Evolutionary conservation across 2,888 invertebrate genomes (phyloP).

Genomic region (Rhorus exstirpatorius): DNA sequence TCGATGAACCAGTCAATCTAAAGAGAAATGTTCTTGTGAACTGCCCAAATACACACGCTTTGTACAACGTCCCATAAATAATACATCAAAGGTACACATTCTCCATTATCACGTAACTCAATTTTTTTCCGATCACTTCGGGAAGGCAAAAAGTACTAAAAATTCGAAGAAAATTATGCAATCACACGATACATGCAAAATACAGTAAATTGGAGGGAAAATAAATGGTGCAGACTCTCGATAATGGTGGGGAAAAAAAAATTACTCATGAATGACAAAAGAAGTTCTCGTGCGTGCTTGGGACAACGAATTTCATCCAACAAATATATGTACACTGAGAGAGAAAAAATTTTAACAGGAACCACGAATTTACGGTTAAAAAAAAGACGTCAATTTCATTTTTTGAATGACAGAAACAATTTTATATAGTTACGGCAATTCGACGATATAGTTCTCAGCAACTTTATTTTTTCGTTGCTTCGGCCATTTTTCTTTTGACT

Average conservation of each 20-base stretch:
- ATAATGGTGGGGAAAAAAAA: not conserved
- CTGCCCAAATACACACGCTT: no score
- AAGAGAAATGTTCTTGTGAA: no score
- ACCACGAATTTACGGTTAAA: no score
- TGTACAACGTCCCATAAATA: slow-evolving; percentile 26
- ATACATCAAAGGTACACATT: no score
- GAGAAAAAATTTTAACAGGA: no score
- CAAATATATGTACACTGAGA: slow-evolving; percentile 11
- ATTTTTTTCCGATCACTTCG: not conserved
- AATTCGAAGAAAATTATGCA: slow-evolving; percentile 2
- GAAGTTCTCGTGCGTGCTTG: not conserved
- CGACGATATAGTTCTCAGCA: no score
- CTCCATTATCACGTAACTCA: slow-evolving; percentile 37
- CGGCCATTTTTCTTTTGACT: no score
- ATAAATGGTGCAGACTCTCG: slow-evolving; percentile 4
- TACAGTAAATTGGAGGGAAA: not conserved
- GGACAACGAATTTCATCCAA: slow-evolving; percentile 23
- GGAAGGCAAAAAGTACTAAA: not conserved
- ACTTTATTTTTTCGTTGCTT: no score
- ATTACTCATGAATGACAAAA: slow-evolving; percentile 11
- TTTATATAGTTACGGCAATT: no score
- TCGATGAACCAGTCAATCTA: no score
- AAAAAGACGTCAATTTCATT: no score
- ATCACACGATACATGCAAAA: not conserved
- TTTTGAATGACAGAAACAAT: no score